Evolutionary conservation across 2,113 vertebrate genomes (phyloP).

Genomic region (Neodontobutis hainanensis): DNA sequence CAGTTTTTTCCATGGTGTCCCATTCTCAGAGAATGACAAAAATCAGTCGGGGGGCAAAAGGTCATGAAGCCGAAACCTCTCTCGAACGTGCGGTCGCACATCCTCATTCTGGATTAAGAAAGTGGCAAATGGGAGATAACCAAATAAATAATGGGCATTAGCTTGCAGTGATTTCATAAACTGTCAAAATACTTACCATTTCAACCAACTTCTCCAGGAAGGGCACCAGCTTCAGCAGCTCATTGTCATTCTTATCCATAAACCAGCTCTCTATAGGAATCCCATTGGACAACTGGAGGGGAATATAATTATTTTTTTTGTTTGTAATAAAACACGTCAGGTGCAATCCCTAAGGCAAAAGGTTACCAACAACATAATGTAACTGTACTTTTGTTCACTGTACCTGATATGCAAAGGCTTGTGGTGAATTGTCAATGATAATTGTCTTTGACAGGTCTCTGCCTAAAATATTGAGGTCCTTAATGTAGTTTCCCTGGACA

Average conservation of each 20-base stretch:
- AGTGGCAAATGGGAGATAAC: neutral
- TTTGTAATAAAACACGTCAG: neutral
- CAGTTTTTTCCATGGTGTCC: conserved; percentile 57
- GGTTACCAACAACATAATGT: neutral
- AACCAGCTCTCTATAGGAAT: conserved; percentile 99
- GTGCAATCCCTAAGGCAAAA: neutral
- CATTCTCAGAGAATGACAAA: conserved; percentile 13
- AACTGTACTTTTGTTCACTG: conserved; percentile 12
- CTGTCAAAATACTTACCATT: conserved; percentile 80
- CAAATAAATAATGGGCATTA: neutral
- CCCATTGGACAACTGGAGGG: conserved; percentile 92
- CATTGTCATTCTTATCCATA: conserved; percentile 99
- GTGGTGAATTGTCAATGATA: conserved; percentile 99
- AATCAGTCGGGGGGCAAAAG: conserved; percentile 94
- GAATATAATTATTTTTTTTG: too few species aligned
- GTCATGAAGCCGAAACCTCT: conserved; percentile 97
- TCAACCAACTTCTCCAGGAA: conserved; percentile 99
- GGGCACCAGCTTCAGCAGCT: conserved; percentile 97
- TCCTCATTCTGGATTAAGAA: conserved; percentile 88
- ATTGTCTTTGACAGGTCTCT: conserved; percentile 99
- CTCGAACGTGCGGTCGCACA: conserved; percentile 95
- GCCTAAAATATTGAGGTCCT: conserved; percentile 97
- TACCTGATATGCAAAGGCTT: conserved; percentile 99
- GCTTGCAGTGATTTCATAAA: neutral
- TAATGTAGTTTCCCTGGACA: conserved; percentile 99